These are phyloP conservation scores for Percopsis transmontana DNA, from an alignment of 2,113 vertebrate genomes.

Conservation along the genomic window DNA sequence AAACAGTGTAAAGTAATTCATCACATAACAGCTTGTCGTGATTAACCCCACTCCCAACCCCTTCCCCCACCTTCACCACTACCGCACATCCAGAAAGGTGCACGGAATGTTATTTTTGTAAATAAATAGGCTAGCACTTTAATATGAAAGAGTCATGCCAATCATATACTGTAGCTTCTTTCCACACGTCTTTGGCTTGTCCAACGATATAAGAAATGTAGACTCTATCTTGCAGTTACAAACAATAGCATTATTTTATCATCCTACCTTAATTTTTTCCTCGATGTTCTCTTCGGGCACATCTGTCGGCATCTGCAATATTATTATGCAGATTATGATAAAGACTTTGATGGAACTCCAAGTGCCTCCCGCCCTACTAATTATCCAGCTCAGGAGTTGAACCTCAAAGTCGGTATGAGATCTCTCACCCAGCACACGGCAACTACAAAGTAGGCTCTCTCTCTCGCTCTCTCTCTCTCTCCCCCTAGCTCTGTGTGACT, in stretches of 20 bases:
- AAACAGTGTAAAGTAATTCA: neutral
- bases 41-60: neutral
- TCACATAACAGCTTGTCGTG: constrained; percentile 14
- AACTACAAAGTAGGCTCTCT: constrained; percentile 51
- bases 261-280: neutral
- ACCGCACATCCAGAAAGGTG: too few species aligned
- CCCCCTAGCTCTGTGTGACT: constrained; percentile 6
- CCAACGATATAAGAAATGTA: too few species aligned
- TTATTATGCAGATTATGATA: constrained; percentile 43
- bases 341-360: constrained; percentile 26
- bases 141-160: neutral
- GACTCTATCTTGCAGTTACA: too few species aligned
- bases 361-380: constrained; percentile 24
- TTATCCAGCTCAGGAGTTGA: constrained; percentile 20
- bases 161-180: neutral
- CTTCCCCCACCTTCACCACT: neutral
- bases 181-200: too few species aligned
- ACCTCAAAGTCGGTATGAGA: constrained; percentile 7
- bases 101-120: too few species aligned
- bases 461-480: constrained; percentile 15
- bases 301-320: constrained; percentile 76
- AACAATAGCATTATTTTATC: too few species aligned
- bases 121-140: too few species aligned
- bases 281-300: constrained; percentile 65
- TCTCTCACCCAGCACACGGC: constrained; percentile 71